Evolutionary conservation across 1,140 invertebrate genomes (phyloP), one percentile per base, ranked within the genome.

Genomic region (Anastrepha ludens): DNA sequence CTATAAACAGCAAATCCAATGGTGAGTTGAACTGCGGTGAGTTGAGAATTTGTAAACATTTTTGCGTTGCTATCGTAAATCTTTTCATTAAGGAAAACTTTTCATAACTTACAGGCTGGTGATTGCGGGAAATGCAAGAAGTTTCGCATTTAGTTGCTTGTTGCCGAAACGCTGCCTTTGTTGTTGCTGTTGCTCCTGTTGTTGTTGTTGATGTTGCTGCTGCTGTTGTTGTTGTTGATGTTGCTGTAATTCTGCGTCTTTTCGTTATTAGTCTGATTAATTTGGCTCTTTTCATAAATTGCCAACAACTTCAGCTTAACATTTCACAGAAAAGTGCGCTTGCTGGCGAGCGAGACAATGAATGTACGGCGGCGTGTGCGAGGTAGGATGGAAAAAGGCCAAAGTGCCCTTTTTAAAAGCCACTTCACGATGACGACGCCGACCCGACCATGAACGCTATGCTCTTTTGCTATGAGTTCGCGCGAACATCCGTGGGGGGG

Each of bases 181-280:
- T 55, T 55, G 50, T 55, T 55, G 55, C 11, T 87, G 62, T 50
- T 88, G 59, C 58, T 55, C 44, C 11, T 87, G 62, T 50, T 88
- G 59, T 44, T 78, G 64, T 20, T 44, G 39, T 85, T 87, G 87
- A 20, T 81, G 29, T 81, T 90, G 1, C 29, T 29, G 29, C 29
- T 29, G 29, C 29, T 81, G 78, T 60, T 87, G 88, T 89, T 89
- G 90, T 89, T 88, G 88, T 89, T 89, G 89, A 87, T 88, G 91
- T 90, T 89, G 89, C 90, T 89, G 91, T 50, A 20, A n/a, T 81
- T 47, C n/a, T 81, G 74, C 47, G 41, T 81, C 74, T 81, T 81
- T 92, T 92, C 91, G 91, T 93, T 93, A 93, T 93, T 93, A 93
- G 92, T 93, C 92, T 93, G 92, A 93, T 93, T 93, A 93, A 93